These are phyloP conservation scores for Kryphioiulus occultus DNA, from an alignment of 2,888 invertebrate genomes.

Conservation along the genomic window DNA sequence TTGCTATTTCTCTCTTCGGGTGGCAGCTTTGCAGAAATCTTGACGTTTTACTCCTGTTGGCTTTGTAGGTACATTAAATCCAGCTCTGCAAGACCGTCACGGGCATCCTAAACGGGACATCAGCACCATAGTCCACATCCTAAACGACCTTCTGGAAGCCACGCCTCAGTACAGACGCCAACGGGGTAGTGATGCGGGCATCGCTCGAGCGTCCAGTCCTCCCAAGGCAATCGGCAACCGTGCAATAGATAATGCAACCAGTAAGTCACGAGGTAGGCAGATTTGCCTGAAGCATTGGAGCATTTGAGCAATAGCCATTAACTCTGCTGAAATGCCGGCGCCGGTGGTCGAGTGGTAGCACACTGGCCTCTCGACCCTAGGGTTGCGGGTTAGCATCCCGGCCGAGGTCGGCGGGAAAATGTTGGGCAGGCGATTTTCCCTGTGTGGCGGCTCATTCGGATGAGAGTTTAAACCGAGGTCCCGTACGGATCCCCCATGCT, in stretches of 20 bases:
- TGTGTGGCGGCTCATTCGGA: too few relatives aligned
- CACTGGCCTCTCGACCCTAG: too few relatives aligned
- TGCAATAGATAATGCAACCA: constrained; percentile 41
- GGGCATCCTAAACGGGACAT: constrained; percentile 93
- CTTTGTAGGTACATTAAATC: constrained; percentile 80
- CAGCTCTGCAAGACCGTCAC: constrained; percentile 87
- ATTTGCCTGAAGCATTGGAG: not conserved
- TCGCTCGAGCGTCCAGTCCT: not conserved
- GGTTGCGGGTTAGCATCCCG: too few relatives aligned
- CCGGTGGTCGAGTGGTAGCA: too few relatives aligned
- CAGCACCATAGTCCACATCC: constrained; percentile 92
- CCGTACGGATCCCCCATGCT: too few relatives aligned
- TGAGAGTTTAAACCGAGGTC: too few relatives aligned
- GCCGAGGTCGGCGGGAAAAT: too few relatives aligned
- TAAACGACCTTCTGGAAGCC: constrained; percentile 91
- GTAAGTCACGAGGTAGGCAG: constrained; percentile 49
- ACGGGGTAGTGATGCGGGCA: not conserved
- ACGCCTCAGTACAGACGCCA: constrained; percentile 70
- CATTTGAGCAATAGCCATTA: too few relatives aligned
- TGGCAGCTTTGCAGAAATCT: not conserved
- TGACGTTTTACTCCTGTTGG: not conserved
- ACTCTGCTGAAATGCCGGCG: too few relatives aligned
- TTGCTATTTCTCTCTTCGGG: not conserved
- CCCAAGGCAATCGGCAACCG: not conserved
- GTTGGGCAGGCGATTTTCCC: too few relatives aligned